These are phyloP conservation scores for Glandiceps talaboti DNA, from an alignment of 53 echinoderm and acorn worm genomes.

Conservation along the genomic window DNA sequence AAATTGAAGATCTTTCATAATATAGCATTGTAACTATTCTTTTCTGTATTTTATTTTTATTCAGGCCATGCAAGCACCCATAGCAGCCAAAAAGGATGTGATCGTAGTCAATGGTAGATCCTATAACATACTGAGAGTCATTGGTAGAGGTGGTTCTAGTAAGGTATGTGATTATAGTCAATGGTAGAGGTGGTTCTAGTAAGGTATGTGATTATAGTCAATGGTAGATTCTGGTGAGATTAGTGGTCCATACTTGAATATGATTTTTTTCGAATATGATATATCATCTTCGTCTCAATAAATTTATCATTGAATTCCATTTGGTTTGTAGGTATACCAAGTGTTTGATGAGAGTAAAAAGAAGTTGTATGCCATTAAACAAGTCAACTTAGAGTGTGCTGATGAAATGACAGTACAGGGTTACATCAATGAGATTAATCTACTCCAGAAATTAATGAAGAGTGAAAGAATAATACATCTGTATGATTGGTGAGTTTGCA, in stretches of 20 bases:
- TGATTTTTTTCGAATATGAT: too few species aligned
- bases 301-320: neutral
- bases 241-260: too few species aligned
- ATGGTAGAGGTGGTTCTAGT: slow-evolving; percentile 93
- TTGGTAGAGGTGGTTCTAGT: slow-evolving; percentile 94
- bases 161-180: slow-evolving; percentile 80
- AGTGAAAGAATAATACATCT: slow-evolving; percentile 67
- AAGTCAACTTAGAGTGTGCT: slow-evolving; percentile 73
- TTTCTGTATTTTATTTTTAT: too few species aligned
- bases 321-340: slow-evolving; percentile 52
- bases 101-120: slow-evolving; percentile 48
- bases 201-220: slow-evolving; percentile 80
- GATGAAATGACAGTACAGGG: slow-evolving; percentile 81
- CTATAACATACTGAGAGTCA: slow-evolving; percentile 48
- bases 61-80: neutral
- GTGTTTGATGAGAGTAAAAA: slow-evolving; percentile 52
- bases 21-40: too few species aligned
- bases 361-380: slow-evolving; percentile 80
- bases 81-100: slow-evolving; percentile 32
- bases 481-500: slow-evolving; percentile 65
- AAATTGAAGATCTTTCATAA: too few species aligned
- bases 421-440: slow-evolving; percentile 82
- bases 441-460: slow-evolving; percentile 63
- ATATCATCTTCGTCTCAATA: too few species aligned
- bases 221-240: slow-evolving; percentile 94